A percentile compares a stretch with the other conserved stretches of the same genome.
These are phyloP conservation scores for Dasypus novemcinctus DNA, from an alignment of 2,113 vertebrate genomes.

Conservation along the genomic window DNA sequence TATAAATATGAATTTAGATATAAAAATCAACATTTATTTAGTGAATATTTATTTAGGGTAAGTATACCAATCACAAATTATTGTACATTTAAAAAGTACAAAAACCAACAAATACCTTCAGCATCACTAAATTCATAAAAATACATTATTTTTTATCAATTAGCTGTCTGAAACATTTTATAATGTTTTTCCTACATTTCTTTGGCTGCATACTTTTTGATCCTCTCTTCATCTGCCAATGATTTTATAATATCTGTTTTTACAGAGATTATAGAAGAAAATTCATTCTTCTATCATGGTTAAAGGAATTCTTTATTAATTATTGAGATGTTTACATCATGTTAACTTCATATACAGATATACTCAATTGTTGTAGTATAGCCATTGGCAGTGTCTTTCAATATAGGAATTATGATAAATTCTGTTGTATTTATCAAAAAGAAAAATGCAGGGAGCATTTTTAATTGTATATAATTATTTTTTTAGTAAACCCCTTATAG, in stretches of 20 bases:
- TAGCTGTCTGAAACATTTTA: neutral
- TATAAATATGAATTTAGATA: neutral
- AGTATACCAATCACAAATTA: neutral
- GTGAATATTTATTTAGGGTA: neutral
- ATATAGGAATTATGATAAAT: neutral
- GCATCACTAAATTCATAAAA: neutral
- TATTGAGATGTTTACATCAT: neutral
- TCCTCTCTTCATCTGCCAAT: neutral
- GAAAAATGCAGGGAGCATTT: neutral
- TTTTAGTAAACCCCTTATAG: neutral
- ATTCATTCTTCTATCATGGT: neutral
- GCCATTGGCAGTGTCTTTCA: neutral
- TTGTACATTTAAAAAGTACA: neutral
- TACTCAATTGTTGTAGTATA: neutral
- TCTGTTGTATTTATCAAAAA: neutral
- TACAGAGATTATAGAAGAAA: neutral
- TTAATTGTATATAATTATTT: neutral
- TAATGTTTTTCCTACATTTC: neutral
- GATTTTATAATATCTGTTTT: neutral
- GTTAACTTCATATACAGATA: neutral
- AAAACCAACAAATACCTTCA: neutral
- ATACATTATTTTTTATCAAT: neutral
- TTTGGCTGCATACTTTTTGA: neutral
- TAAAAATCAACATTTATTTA: neutral
- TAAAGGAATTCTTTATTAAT: neutral